Evolutionary conservation across 2,113 vertebrate genomes (phyloP), one percentile per base, ranked within the genome.

Genomic region (Eublepharis macularius): DNA sequence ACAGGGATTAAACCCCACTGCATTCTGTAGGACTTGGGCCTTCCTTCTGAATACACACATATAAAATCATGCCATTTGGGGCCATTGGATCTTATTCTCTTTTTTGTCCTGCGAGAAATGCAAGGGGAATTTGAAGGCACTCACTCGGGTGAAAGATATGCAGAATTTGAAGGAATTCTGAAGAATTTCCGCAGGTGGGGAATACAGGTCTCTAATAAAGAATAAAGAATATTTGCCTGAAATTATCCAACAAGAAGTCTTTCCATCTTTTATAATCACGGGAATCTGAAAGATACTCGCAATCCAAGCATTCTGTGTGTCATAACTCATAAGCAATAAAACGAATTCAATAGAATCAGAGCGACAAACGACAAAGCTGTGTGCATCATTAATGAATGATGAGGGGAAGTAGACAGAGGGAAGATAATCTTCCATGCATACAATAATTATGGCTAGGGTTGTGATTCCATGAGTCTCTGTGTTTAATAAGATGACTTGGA

Each of bases 281-380:
- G n/a, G 88, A 54, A 26, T n/a, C 26, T 63, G 77, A 85, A 86
- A 73, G 90, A 87, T 82, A 73, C 80, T 88, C 76, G 41, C 88
- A 81, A 60, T 68, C 87, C 87, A 91, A 79, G 39, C 84, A 32
- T 84, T 91, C 87, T 60, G 49, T 51, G 81, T 94, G 93, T 90
- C 93, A 92, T 80, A 90, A 92, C 90, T 85, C 77, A 90, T 88
- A 79, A 94, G 88, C 94, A 93, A 90, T 92, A 93, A 89, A 92
- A 90, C 85, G 43, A 92, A 94, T 87, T 88, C 87, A 89, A 92
- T 51, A 92, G 87, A 94, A 91, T 89, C 89, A 87, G 86, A 94
- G 87, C 90, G 92, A 93, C 89, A 93, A 93, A 94, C 81, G 88
- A 94, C 91, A 94, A 90, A 87, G 32, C 86, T 90, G 87, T 91